A percentile compares a stretch with the other conserved stretches of the same genome.
These are phyloP conservation scores for Chaetodon trifasciatus DNA, from an alignment of 2,797 vertebrate genomes.

Conservation along the genomic window DNA sequence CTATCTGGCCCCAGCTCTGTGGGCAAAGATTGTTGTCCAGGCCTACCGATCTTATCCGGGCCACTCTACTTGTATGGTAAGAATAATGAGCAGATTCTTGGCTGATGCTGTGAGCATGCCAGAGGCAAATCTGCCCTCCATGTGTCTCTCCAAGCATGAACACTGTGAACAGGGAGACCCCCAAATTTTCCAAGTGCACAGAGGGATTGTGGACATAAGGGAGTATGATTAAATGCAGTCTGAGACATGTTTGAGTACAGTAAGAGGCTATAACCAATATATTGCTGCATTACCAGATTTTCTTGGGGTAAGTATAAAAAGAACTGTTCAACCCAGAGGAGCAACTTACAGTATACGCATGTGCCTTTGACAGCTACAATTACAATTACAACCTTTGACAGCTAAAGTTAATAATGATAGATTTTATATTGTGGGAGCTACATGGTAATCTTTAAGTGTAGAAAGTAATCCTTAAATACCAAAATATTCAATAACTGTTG, in stretches of 20 bases:
- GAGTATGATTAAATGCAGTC: constrained; percentile 61
- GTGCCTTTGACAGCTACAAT: background rate
- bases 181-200: constrained; percentile 46
- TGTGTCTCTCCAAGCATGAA: constrained; percentile 66
- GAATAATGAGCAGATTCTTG: constrained; percentile 76
- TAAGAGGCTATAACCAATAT: constrained; percentile 4
- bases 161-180: constrained; percentile 51
- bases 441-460: too few species aligned
- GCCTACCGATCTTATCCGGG: constrained; percentile 45
- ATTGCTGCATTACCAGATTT: background rate
- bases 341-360: background rate
- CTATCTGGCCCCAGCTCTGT: constrained; percentile 32
- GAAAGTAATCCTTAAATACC: background rate
- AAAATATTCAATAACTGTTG: background rate
- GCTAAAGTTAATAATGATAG: background rate
- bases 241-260: constrained; percentile 25
- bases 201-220: constrained; percentile 38
- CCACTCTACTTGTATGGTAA: constrained; percentile 50
- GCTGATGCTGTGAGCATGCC: constrained; percentile 72
- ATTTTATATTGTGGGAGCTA: background rate
- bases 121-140: constrained; percentile 73
- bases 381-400: too few species aligned
- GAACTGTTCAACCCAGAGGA: background rate
- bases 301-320: constrained; percentile 2
- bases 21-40: constrained; percentile 59